Percentiles rank a stretch among this genome's conserved stretches.
phyloP scores from a whole-genome alignment of 2,797 vertebrate species.

The Phyllotis vaccarum region DNA sequence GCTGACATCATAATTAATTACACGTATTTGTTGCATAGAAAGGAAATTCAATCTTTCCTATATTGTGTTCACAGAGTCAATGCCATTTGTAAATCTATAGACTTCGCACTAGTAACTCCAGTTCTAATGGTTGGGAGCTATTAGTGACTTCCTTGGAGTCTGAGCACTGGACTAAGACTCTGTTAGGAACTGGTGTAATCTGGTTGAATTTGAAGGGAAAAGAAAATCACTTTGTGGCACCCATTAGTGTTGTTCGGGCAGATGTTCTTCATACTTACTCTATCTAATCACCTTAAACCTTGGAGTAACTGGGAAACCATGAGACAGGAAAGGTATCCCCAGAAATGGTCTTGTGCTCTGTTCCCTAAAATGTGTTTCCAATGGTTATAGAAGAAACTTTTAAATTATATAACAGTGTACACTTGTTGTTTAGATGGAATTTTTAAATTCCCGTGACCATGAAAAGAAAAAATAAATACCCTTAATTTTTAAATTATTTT shows the following conservation, averaged over 20 bases:
- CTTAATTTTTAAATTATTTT: neutral
- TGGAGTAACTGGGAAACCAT: conserved; percentile 18
- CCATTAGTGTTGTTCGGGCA: neutral
- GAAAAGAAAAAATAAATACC: neutral
- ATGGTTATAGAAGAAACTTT: neutral
- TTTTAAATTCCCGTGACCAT: neutral
- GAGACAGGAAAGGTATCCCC: neutral
- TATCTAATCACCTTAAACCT: conserved; percentile 43
- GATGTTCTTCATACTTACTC: neutral
- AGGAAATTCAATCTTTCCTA: conserved; percentile 79
- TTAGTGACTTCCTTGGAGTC: conserved; percentile 70
- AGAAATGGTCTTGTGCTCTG: neutral
- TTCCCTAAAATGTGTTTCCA: neutral
- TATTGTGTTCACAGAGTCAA: conserved; percentile 68
- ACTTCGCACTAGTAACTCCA: conserved; percentile 71
- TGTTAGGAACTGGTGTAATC: conserved; percentile 25
- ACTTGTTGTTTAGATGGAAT: neutral
- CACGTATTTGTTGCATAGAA: conserved; percentile 76
- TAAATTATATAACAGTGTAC: neutral
- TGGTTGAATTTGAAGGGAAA: neutral
- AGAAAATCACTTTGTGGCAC: neutral
- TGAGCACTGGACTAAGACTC: conserved; percentile 58
- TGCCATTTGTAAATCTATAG: conserved; percentile 74
- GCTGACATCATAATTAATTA: conserved; percentile 85
- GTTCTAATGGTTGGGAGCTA: conserved; percentile 28